Conservation (phyloP, 2,797 vertebrate species). For the Apogon talboti region DNA sequence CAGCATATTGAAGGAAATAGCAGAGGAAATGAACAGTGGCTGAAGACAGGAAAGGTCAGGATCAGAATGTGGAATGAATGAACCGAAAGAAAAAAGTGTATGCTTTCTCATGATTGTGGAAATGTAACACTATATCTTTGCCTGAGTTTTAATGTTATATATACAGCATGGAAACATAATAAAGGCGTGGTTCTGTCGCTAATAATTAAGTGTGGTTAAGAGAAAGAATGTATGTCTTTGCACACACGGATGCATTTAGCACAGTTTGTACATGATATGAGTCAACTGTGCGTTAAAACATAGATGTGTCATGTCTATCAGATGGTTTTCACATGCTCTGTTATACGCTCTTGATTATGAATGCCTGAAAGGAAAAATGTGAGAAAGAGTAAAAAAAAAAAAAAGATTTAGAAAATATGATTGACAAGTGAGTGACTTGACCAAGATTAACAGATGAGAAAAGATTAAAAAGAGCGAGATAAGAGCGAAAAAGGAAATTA, state of each 20-base stretch:
- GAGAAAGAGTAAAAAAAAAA: neutral
- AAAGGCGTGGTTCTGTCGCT: neutral
- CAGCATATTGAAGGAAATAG: constrained; percentile 59
- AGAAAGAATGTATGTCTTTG: neutral
- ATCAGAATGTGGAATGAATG: constrained; percentile 41
- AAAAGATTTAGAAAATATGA: neutral
- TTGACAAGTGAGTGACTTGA: constrained; percentile 22
- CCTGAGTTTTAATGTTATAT: neutral
- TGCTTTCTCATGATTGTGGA: neutral
- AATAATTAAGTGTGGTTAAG: neutral
- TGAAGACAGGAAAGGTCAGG: constrained; percentile 42
- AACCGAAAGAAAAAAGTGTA: constrained; percentile 14
- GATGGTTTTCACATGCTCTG: constrained; percentile 41
- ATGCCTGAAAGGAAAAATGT: neutral
- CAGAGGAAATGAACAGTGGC: constrained; percentile 58
- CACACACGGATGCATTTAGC: neutral
- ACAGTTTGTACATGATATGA: neutral
- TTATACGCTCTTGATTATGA: constrained; percentile 11
- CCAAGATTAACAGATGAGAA: neutral
- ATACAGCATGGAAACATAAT: neutral
- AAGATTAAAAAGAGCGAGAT: constrained; percentile 1
- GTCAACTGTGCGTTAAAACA: neutral
- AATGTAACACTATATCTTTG: constrained; percentile 2
- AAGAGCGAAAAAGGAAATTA: neutral
- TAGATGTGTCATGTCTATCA: constrained; percentile 22